Conservation (phyloP, 1,140 invertebrate species). For the Geopemphigus sp. region DNA sequence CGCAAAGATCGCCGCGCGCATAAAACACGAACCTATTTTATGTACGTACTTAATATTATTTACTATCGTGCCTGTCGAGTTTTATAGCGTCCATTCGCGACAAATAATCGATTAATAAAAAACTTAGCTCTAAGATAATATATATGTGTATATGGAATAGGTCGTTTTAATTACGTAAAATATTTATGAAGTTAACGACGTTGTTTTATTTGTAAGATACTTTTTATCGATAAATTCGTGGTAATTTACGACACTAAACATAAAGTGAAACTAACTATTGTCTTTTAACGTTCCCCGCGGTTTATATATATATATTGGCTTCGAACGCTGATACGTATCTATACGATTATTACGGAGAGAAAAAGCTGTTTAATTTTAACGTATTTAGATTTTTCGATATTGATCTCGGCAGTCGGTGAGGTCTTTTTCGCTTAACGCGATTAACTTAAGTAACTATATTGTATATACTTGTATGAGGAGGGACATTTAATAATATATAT, state of each 20-base stretch:
- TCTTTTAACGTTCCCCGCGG: neutral
- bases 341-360: too few relatives aligned
- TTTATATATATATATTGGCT: neutral
- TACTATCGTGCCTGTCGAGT: neutral
- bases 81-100: neutral
- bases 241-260: neutral
- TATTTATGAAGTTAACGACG: neutral
- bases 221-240: neutral
- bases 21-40: neutral
- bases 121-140: too few relatives aligned
- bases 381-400: too few relatives aligned
- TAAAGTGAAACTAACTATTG: neutral
- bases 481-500: too few relatives aligned
- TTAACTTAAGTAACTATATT: too few relatives aligned
- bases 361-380: too few relatives aligned
- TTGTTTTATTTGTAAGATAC: neutral
- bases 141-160: too few relatives aligned
- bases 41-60: neutral
- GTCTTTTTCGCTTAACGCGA: too few relatives aligned
- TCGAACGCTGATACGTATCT: neutral
- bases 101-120: constrained; percentile 28
- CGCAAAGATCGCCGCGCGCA: neutral
- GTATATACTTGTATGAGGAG: too few relatives aligned
- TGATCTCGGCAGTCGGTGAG: too few relatives aligned
- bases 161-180: too few relatives aligned